Conservation (phyloP, 2,113 vertebrate species). For the Spea bombifrons region DNA sequence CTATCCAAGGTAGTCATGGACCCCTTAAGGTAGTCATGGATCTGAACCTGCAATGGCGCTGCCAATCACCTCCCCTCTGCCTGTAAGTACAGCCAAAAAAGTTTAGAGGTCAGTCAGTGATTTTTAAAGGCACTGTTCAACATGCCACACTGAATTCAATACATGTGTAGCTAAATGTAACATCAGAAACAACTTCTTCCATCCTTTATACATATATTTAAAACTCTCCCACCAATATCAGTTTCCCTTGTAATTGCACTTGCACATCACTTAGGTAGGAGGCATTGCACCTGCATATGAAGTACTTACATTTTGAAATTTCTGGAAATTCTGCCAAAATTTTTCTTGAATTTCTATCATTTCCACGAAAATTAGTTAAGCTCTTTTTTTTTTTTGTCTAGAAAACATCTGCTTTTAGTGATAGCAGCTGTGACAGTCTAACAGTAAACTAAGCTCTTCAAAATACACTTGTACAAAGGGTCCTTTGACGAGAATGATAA, state of each 20-base stretch:
- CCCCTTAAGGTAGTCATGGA: too few species aligned
- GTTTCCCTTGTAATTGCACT: slow-evolving; percentile 41
- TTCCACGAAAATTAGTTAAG: slow-evolving; percentile 57
- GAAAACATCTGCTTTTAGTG: slow-evolving; percentile 70
- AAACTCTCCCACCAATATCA: slow-evolving; percentile 54
- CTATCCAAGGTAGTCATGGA: too few species aligned
- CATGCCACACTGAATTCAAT: too few species aligned
- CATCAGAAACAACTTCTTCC: too few species aligned
- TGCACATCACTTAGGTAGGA: slow-evolving; percentile 14
- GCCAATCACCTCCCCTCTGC: too few species aligned
- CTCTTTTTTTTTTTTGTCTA: slow-evolving; percentile 53
- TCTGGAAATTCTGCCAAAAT: slow-evolving; percentile 56
- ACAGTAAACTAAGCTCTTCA: slow-evolving; percentile 67
- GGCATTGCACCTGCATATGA: slow-evolving; percentile 53
- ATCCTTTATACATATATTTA: slow-evolving; percentile 32
- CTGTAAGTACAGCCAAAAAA: too few species aligned
- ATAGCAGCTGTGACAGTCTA: slow-evolving; percentile 69
- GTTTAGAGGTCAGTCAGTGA: too few species aligned
- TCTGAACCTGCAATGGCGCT: too few species aligned
- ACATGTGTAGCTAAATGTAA: too few species aligned
- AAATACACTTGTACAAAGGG: slow-evolving; percentile 66
- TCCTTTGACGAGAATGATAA: slow-evolving; percentile 69
- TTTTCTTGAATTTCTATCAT: slow-evolving; percentile 44
- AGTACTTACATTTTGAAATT: slow-evolving; percentile 39
- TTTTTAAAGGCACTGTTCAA: too few species aligned